Percentiles rank a stretch among this genome's conserved stretches.
These are phyloP conservation scores for Phoeniculus purpureus DNA, from an alignment of 2,797 vertebrate genomes.

Conservation along the genomic window DNA sequence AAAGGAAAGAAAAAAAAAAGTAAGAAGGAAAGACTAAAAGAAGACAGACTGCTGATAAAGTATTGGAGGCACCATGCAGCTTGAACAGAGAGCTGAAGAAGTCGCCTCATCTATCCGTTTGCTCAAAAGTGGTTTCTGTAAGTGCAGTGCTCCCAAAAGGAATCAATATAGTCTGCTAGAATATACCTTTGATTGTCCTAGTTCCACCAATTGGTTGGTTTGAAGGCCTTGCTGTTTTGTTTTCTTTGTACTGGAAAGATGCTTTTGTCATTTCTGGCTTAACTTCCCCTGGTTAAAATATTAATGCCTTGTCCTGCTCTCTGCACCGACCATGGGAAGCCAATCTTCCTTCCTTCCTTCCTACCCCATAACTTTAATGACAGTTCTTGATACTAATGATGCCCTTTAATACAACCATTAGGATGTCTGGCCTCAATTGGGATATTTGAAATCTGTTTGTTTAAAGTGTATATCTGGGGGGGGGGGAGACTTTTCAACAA, in stretches of 20 bases:
- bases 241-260: neutral
- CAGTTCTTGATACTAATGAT: neutral
- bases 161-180: neutral
- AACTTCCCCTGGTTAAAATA: neutral
- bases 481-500: neutral
- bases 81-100: neutral
- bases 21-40: no score
- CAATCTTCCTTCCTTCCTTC: neutral
- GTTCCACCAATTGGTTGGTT: rapidly evolving
- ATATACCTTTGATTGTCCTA: rapidly evolving
- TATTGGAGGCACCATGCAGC: neutral
- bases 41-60: neutral
- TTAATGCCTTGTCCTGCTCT: neutral
- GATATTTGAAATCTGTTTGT: neutral
- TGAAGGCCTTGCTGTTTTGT: neutral
- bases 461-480: rapidly evolving
- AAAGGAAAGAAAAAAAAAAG: no score
- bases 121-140: neutral
- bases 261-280: neutral
- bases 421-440: neutral
- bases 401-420: neutral
- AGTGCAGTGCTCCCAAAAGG: rapidly evolving
- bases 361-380: neutral
- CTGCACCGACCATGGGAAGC: neutral
- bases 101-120: neutral